Conservation (phyloP, 2,888 invertebrate genomes). For the Stratiomys singularior region DNA sequence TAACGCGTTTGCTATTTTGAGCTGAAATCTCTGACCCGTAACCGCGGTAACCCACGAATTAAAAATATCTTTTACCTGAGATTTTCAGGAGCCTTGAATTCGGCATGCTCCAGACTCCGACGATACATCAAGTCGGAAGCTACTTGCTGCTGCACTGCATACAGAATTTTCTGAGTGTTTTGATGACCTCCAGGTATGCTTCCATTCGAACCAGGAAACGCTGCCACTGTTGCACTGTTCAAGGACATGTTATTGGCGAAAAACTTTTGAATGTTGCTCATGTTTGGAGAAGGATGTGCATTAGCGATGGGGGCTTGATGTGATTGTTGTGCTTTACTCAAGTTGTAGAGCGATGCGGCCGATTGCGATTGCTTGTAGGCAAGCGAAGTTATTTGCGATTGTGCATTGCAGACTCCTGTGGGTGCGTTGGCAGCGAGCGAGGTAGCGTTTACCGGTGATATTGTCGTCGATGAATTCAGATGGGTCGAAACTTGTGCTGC, state of each 20-base stretch:
- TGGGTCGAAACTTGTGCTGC: conserved; percentile 64
- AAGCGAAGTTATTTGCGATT: conserved; percentile 31
- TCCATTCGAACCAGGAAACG: background rate
- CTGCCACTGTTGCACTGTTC: conserved; percentile 46
- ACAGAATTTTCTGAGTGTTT: conserved; percentile 53
- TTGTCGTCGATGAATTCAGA: conserved; percentile 64
- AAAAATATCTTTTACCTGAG: conserved; percentile 45
- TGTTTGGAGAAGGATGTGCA: background rate
- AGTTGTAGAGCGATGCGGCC: conserved; percentile 48
- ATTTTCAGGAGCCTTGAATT: conserved; percentile 54
- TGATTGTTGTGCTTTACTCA: conserved; percentile 50
- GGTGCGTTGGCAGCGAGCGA: conserved; percentile 52
- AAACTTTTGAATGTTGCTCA: conserved; percentile 48
- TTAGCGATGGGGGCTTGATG: conserved; percentile 59
- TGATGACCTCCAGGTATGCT: conserved; percentile 11
- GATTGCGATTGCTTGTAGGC: conserved; percentile 47
- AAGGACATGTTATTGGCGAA: conserved; percentile 51
- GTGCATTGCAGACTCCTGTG: conserved; percentile 51
- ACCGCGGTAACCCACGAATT: too few relatives aligned
- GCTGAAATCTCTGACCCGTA: too few relatives aligned
- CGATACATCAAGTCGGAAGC: conserved; percentile 43
- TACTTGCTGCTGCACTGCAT: conserved; percentile 51
- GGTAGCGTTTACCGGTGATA: conserved; percentile 64
- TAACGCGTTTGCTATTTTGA: too few relatives aligned
- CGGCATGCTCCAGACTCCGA: conserved; percentile 49